Base-by-base conservation (phyloP, 2,797 vertebrate genomes). In the Dryobates pubescens region DNA sequence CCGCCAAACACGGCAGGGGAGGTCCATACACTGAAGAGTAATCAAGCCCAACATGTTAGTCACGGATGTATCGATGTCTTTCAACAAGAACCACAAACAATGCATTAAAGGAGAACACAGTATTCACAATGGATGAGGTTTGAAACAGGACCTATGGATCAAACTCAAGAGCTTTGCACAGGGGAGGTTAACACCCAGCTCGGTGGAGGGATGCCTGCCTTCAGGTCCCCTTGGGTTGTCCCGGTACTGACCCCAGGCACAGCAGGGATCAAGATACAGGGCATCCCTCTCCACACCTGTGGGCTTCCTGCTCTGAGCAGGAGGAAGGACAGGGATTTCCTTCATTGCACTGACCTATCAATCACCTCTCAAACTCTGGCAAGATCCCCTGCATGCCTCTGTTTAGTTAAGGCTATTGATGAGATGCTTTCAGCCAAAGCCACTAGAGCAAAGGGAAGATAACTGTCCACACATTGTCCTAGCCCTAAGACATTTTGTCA, bases 181-280 rank as follows among this genome's bases (percentile, higher is more conserved):
- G 27, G 7, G 30, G 22, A 64, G n/a, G 11, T 45, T 62, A 73
- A 67, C 64, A 29, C 1, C 16, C 16, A 8, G 19, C 49, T 72
- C 81, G 70, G 30, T 53, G 45, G 32, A 10, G 53, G 32, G 34
- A 67, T 7, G 1, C 22, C 41, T 70, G 26, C n/a, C 29, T 45
- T n/a, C 0, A 0, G 17, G 10, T 69, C 13, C 13, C 45, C 27
- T 10, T 27, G 17, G 74, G 17, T 13, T 24, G 69, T 17, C 13
- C 49, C 17, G 0, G 0, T 18, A n/a, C 16, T 8, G 17, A 45
- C 6, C 29, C 26, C 47, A 3, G 1, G 36, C 29, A 61, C 10
- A 70, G 65, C 15, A 30, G 30, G 30, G 71, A 65, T 13, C 27
- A 18, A 12, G 8, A 19, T 13, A 41, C 0, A 0, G 19, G 26